Percentiles rank a stretch among this genome's conserved stretches.
phyloP scores from a whole-genome alignment of 2,888 invertebrate genomes.

The Lacanobia wlatinum region DNA sequence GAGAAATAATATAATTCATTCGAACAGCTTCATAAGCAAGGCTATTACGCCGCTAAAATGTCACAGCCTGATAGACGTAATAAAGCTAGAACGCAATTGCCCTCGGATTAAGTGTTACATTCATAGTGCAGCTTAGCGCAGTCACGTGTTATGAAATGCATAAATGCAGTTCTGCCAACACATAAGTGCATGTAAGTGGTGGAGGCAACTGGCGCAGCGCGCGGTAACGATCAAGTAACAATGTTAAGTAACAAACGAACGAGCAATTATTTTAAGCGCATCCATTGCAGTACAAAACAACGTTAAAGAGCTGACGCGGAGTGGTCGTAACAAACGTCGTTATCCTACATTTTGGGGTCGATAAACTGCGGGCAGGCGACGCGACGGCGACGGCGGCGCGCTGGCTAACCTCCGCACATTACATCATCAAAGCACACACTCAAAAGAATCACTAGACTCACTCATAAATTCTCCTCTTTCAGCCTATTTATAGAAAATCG shows the following conservation, averaged over 20 bases:
- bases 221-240: conserved; percentile 58
- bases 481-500: conserved; percentile 50
- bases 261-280: conserved; percentile 81
- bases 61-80: conserved; percentile 46
- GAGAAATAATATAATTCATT: conserved; percentile 21
- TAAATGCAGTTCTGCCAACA: conserved; percentile 49
- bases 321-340: conserved; percentile 85
- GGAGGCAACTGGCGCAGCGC: conserved; percentile 38
- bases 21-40: conserved; percentile 25
- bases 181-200: conserved; percentile 53
- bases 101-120: conserved; percentile 52
- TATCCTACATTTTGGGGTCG: conserved; percentile 88
- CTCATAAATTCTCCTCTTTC: conserved; percentile 43
- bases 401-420: conserved; percentile 77
- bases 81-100: conserved; percentile 51
- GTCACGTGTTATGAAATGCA: conserved; percentile 52
- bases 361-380: conserved; percentile 81
- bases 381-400: conserved; percentile 80
- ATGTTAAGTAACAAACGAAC: conserved; percentile 73
- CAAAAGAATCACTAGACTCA: conserved; percentile 50
- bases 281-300: conserved; percentile 79
- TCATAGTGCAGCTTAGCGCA: conserved; percentile 45
- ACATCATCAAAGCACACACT: conserved; percentile 75
- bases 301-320: conserved; percentile 77
- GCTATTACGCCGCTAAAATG: conserved; percentile 26